Conservation (phyloP, 64 coral and sea anemone genomes). For the Exaiptasia diaphana region DNA sequence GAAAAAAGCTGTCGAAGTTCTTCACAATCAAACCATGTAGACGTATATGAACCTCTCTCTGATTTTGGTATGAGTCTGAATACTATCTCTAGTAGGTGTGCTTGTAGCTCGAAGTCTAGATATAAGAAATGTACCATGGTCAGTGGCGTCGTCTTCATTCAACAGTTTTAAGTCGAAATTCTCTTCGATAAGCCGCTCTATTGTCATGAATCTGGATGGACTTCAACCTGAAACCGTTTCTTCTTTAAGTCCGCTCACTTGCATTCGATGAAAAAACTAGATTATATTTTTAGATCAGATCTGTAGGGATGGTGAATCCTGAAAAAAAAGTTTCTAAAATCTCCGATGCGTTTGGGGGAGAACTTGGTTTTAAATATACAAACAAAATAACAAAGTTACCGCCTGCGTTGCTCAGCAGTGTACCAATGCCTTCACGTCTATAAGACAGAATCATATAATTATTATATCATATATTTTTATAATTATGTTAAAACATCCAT, state of each 20-base stretch:
- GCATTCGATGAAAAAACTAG: not conserved
- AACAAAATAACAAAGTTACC: not conserved
- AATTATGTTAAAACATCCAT: too few species aligned
- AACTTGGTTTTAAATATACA: not conserved
- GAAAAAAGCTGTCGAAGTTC: not conserved
- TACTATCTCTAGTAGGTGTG: not conserved
- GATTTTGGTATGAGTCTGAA: not conserved
- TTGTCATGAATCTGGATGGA: too few species aligned
- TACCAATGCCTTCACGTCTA: not conserved
- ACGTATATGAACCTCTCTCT: not conserved
- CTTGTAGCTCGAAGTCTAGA: conserved; percentile 22
- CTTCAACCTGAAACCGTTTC: not conserved
- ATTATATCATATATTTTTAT: too few species aligned
- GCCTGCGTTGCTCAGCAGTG: not conserved
- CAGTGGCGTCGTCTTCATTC: too few species aligned
- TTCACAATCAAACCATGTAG: not conserved
- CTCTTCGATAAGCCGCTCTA: too few species aligned
- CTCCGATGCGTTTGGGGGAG: too few species aligned
- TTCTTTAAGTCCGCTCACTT: not conserved
- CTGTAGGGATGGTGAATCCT: not conserved
- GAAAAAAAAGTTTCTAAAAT: too few species aligned
- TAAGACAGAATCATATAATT: too few species aligned
- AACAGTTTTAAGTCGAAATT: too few species aligned
- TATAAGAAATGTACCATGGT: too few species aligned
- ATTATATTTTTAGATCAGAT: not conserved